phyloP scores from a whole-genome alignment of 2,797 vertebrate species.

The Acrocephalus scirpaceus region DNA sequence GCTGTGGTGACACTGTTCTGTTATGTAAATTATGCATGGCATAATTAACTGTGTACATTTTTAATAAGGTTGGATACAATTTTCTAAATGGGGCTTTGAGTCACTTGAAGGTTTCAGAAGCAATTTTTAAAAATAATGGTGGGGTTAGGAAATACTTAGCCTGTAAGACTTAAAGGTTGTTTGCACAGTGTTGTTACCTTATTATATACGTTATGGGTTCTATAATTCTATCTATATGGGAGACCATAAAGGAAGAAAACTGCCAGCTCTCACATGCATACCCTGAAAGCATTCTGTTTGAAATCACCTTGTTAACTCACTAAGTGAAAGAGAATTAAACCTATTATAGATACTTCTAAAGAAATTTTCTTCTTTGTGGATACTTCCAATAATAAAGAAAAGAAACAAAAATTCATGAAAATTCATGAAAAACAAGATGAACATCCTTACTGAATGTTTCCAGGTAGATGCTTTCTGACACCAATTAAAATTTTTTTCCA shows the following conservation, averaged over 20 bases:
- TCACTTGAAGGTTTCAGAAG: neutral
- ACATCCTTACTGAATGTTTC: neutral
- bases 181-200: neutral
- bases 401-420: neutral
- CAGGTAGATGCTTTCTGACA: neutral
- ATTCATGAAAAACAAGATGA: neutral
- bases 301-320: neutral
- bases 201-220: neutral
- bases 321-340: conserved; percentile 1
- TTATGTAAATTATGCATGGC: neutral
- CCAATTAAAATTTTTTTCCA: neutral
- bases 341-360: neutral
- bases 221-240: neutral
- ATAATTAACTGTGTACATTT: conserved; percentile 29
- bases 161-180: neutral
- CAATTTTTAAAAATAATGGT: neutral
- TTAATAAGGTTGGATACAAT: neutral
- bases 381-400: neutral
- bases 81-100: neutral
- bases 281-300: neutral
- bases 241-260: neutral
- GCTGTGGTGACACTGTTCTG: neutral
- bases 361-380: neutral
- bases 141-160: neutral
- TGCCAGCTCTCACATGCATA: neutral